Evolutionary conservation across 2,888 invertebrate genomes (phyloP).

Genomic region (Heliconius aoede): DNA sequence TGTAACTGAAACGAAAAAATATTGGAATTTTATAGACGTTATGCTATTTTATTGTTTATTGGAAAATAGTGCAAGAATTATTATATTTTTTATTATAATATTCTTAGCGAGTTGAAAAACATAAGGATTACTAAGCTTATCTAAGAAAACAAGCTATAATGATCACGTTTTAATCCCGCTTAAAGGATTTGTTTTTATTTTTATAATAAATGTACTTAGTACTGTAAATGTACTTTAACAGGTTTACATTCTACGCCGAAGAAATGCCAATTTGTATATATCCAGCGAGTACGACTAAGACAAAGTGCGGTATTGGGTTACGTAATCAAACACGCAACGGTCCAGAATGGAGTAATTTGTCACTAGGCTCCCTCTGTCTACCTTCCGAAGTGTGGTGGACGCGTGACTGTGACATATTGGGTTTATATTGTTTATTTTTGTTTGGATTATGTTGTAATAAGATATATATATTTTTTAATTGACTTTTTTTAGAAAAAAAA

Average conservation of each 20-base stretch:
- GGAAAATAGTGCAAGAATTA: background rate
- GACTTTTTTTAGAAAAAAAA: background rate
- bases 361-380: background rate
- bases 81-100: too few relatives aligned
- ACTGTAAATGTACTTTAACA: too few relatives aligned
- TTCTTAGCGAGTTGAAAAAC: too few relatives aligned
- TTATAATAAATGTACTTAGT: too few relatives aligned
- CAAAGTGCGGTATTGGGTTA: background rate
- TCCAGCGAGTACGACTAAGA: slow-evolving; percentile 1
- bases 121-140: too few relatives aligned
- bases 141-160: too few relatives aligned
- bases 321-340: slow-evolving; percentile 8
- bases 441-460: background rate
- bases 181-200: too few relatives aligned
- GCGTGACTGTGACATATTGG: background rate
- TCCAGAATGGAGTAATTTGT: slow-evolving; percentile 5
- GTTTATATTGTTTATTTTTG: background rate
- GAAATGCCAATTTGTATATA: background rate
- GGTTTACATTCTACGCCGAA: too few relatives aligned
- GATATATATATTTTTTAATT: background rate
- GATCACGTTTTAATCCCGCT: too few relatives aligned
- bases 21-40: slow-evolving; percentile 16
- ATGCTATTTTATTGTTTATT: background rate
- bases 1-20: slow-evolving; percentile 49
- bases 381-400: background rate